phyloP scores from a whole-genome alignment of 2,113 vertebrate species.

The Hippocampus guttulatus region DNA sequence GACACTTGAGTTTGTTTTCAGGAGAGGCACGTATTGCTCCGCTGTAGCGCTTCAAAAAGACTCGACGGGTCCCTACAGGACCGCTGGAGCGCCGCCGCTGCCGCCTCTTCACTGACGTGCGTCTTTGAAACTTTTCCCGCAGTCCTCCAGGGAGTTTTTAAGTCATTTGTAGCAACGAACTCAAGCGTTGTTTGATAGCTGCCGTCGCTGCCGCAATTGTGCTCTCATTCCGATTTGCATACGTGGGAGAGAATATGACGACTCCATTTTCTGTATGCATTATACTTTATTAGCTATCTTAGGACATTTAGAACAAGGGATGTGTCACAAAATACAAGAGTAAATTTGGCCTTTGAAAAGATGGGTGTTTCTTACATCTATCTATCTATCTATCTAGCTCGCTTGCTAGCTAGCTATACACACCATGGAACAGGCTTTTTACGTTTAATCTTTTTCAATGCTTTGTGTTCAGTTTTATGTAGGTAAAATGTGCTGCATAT shows the following conservation, averaged over 20 bases:
- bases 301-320: not conserved
- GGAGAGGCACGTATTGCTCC: constrained; percentile 57
- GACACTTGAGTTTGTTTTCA: constrained; percentile 47
- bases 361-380: not conserved
- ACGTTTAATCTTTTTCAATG: no score
- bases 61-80: constrained; percentile 48
- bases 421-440: no score
- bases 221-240: constrained; percentile 11
- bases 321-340: not conserved
- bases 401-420: no score
- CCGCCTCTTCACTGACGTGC: constrained; percentile 31
- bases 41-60: constrained; percentile 63
- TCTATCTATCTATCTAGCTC: no score
- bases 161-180: constrained; percentile 50
- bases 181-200: constrained; percentile 40
- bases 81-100: constrained; percentile 35
- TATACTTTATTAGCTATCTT: not conserved
- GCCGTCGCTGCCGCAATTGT: constrained; percentile 12
- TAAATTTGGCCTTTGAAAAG: not conserved
- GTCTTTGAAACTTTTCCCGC: constrained; percentile 40
- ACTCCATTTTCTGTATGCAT: not conserved
- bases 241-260: constrained; percentile 6
- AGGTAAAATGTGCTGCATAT: no score
- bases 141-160: constrained; percentile 43
- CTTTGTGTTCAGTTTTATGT: no score